Evolutionary conservation across 2,797 vertebrate species (phyloP).

Genomic region (Petrocephalus sullivani): DNA sequence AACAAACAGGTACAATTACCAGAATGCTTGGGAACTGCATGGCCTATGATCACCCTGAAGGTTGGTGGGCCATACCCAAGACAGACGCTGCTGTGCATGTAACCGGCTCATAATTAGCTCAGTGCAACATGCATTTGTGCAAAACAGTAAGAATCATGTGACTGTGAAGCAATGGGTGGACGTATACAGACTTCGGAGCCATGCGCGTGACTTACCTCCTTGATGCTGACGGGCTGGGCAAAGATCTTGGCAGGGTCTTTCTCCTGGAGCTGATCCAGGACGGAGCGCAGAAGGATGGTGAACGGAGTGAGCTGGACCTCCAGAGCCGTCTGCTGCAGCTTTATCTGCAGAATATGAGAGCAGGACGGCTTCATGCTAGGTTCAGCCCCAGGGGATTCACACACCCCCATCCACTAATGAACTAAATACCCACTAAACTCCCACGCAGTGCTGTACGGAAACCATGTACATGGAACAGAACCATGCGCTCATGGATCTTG

Average conservation of each 20-base stretch:
- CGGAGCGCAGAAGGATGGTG: slow-evolving; percentile 77
- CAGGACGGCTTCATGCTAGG: no score
- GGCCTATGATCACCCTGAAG: neutral
- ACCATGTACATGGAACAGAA: neutral
- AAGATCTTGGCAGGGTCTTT: slow-evolving; percentile 88
- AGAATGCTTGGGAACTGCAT: neutral
- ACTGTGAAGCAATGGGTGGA: neutral
- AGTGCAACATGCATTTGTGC: neutral
- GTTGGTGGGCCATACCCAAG: neutral
- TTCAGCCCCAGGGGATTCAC: neutral
- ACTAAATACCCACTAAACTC: neutral
- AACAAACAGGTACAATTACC: neutral
- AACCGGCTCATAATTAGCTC: neutral
- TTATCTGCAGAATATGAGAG: slow-evolving; percentile 65
- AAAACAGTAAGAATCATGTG: neutral
- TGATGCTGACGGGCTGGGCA: slow-evolving; percentile 83
- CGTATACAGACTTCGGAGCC: neutral
- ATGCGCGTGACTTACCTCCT: slow-evolving; percentile 67
- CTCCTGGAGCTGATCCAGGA: slow-evolving; percentile 87
- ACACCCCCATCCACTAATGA: neutral
- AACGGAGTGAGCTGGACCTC: slow-evolving; percentile 88
- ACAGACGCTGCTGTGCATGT: neutral
- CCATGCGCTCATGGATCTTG: no score
- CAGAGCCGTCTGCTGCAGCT: slow-evolving; percentile 84
- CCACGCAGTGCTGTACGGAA: neutral